phyloP scores from a whole-genome alignment of 35 echinoderm and acorn worm species.

The Heliocidaris tuberculata region DNA sequence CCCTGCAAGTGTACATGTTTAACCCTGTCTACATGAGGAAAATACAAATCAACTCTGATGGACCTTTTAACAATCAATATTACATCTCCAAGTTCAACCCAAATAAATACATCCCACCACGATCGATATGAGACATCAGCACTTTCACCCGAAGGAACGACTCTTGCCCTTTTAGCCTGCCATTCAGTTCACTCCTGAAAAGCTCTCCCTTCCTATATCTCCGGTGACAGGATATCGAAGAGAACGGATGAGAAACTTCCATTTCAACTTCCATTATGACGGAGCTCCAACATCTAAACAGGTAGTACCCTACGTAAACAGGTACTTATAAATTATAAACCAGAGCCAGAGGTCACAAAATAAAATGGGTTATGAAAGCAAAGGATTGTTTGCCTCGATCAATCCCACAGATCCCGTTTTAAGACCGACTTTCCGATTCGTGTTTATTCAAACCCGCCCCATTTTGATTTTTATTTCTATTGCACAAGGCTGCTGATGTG shows the following conservation, averaged over 20 bases:
- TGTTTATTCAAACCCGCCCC: neutral
- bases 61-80: too few species aligned
- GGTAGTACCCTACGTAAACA: neutral
- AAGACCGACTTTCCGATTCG: neutral
- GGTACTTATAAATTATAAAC: neutral
- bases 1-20: too few species aligned
- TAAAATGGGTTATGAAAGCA: slow-evolving; percentile 9
- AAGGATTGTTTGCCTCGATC: neutral
- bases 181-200: neutral
- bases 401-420: neutral
- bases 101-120: neutral
- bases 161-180: neutral
- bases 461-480: neutral
- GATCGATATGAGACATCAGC: neutral
- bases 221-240: neutral
- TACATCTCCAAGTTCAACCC: neutral
- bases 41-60: too few species aligned
- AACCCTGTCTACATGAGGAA: too few species aligned
- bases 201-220: neutral
- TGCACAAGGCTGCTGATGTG: neutral
- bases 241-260: slow-evolving; percentile 1
- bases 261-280: slow-evolving; percentile 5
- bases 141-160: neutral
- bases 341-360: neutral
- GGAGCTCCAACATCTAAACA: neutral